These are phyloP conservation scores for Hepsetus odoe DNA, from an alignment of 2,113 vertebrate genomes.

Conservation along the genomic window DNA sequence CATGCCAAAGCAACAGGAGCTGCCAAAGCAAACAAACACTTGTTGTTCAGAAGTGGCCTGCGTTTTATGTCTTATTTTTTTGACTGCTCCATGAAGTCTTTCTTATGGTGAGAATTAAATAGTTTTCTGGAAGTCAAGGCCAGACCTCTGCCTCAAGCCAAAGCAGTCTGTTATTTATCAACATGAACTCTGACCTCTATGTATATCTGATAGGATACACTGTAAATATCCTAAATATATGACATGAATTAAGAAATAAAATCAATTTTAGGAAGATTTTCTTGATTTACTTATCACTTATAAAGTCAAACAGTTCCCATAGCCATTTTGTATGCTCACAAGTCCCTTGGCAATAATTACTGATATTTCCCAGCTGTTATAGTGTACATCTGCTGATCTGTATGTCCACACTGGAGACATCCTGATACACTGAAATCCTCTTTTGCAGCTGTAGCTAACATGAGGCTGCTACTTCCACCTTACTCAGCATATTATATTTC, in stretches of 20 bases:
- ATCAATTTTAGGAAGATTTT: conserved; percentile 12
- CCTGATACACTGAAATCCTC: background rate
- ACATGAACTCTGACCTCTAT: background rate
- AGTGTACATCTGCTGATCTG: conserved; percentile 70
- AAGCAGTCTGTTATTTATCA: conserved; percentile 7
- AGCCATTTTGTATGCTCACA: conserved; percentile 51
- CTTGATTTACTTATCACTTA: conserved; percentile 4
- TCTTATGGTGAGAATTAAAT: conserved; percentile 18
- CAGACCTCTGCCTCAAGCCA: background rate
- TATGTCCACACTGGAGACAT: conserved; percentile 5
- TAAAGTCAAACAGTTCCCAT: conserved; percentile 8
- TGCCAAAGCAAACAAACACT: conserved; percentile 49
- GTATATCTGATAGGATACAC: background rate
- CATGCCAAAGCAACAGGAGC: conserved; percentile 35
- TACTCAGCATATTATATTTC: background rate
- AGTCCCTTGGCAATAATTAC: conserved; percentile 63
- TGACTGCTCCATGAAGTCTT: background rate
- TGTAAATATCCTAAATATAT: background rate
- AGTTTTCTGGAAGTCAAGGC: background rate
- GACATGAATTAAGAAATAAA: background rate
- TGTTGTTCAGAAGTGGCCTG: conserved; percentile 28
- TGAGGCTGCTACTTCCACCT: conserved; percentile 10
- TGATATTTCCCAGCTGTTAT: conserved; percentile 72
- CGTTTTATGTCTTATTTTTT: conserved; percentile 11
- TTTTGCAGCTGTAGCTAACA: no score